Base-by-base conservation (phyloP, 2,888 invertebrate species). In the Alloscopus bannaensis region DNA sequence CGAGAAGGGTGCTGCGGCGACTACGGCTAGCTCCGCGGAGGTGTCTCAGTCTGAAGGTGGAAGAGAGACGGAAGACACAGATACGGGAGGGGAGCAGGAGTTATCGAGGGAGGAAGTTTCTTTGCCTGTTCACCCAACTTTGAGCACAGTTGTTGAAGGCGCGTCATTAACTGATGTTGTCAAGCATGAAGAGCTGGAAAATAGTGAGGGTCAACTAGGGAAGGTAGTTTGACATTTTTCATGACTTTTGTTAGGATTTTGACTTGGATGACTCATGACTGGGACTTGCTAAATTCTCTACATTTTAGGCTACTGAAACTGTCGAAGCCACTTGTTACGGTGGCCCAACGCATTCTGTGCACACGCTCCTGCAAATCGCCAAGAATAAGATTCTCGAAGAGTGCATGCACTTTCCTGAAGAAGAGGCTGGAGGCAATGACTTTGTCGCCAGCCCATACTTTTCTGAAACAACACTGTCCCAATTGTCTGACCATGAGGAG, bases 341-440 rank as follows among this genome's bases (percentile, higher is more conserved):
- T 8, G 50, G 36, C 3, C 60, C 70, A 11, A 70, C 59, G 3
- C 70, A 60, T 31, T 60, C 57, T 1, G 70, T 70, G 11, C 45
- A 45, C 13, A 60, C 59, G 3, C 36, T 70, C 3, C 59, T 70
- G 29, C 45, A 70, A 59, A 59, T 70, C 18, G 60, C 70, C 0
- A 70, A 70, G 24, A 6, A 45, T 18, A 70, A 24, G 31, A 59
- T 70, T 13, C 2, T 59, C 3, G 20, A 57, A 16, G 59, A 31
- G 26, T 22, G 59, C 11, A 11, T 70, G 45, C 26, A 47, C 8
- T 42, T 50, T 20, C 8, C 68, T 1, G 40, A 3, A 28, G 66
- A 66, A 8, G 4, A n/a, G n/a, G n/a, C n/a, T n/a, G n/a, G n/a
- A n/a, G n/a, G n/a, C n/a, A n/a, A 20, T 6, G 18, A 59, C 4